Evolutionary conservation across 2,797 vertebrate genomes (phyloP).

Genomic region (Chiroxiphia lanceolata): DNA sequence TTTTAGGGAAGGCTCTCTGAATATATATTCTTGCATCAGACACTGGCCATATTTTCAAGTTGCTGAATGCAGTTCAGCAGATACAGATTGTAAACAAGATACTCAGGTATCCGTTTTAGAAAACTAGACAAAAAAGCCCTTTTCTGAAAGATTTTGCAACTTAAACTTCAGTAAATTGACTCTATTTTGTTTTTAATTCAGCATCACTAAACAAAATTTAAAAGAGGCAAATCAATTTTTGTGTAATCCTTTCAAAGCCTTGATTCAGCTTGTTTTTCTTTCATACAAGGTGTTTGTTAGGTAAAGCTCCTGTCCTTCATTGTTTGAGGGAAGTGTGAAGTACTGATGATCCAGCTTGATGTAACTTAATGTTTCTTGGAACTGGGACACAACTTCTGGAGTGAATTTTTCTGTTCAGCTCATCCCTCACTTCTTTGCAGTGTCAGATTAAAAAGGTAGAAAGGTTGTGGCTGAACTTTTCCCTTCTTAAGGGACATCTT

Average conservation of each 20-base stretch:
- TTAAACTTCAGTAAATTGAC: not conserved
- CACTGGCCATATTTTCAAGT: not conserved
- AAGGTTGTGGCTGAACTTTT: not conserved
- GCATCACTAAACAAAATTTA: not conserved
- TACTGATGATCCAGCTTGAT: not conserved
- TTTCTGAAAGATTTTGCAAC: not conserved
- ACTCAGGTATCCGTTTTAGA: not conserved
- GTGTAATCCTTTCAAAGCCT: not conserved
- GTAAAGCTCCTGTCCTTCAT: not conserved
- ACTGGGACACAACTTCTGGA: not conserved
- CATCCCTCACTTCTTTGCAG: not conserved
- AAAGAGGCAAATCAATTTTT: not conserved
- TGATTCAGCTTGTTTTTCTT: not conserved
- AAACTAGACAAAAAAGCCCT: not conserved
- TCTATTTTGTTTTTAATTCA: not conserved
- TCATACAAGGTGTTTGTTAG: not conserved
- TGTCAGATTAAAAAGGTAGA: not conserved
- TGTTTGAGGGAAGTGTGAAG: not conserved
- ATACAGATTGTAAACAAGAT: not conserved
- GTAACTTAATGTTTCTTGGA: not conserved
- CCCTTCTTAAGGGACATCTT: too few species aligned
- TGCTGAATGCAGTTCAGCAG: not conserved
- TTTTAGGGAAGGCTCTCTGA: not conserved
- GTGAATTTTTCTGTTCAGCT: not conserved
- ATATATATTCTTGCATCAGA: not conserved